Conservation (phyloP, 53 echinoderm and acorn worm genomes). For the Astropecten irregularis region DNA sequence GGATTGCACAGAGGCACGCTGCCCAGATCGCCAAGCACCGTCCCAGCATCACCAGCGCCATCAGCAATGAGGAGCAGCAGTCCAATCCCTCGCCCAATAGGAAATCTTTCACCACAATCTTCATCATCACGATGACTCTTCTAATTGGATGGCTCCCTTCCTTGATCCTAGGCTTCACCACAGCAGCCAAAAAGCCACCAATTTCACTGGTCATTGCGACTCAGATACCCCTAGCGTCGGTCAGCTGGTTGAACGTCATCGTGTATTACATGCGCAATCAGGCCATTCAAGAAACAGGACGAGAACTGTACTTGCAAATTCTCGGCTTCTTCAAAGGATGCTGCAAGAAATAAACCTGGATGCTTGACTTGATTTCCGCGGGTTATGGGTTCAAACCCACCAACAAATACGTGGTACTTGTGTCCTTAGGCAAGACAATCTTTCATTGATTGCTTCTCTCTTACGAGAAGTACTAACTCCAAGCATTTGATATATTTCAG, state of each 20-base stretch:
- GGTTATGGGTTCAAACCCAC: neutral
- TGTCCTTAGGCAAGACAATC: neutral
- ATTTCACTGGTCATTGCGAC: neutral
- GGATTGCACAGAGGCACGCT: slow-evolving; percentile 24
- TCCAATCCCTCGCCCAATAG: slow-evolving; percentile 12
- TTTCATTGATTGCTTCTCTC: neutral
- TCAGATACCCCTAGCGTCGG: slow-evolving; percentile 41
- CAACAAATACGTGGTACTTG: too few relatives aligned
- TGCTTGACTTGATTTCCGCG: neutral
- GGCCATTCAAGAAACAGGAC: slow-evolving; percentile 14
- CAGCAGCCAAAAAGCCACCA: neutral
- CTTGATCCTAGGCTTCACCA: neutral
- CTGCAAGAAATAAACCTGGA: neutral
- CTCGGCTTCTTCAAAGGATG: slow-evolving; percentile 28
- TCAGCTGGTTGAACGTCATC: slow-evolving; percentile 46
- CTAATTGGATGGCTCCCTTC: slow-evolving; percentile 38
- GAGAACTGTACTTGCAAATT: neutral
- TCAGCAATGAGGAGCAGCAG: neutral
- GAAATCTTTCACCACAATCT: slow-evolving; percentile 47
- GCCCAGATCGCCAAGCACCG: slow-evolving; percentile 44
- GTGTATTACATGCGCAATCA: slow-evolving; percentile 43
- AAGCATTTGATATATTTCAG: too few relatives aligned
- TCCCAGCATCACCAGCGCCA: slow-evolving; percentile 13
- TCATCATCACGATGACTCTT: slow-evolving; percentile 37
- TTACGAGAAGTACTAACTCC: too few relatives aligned